These are phyloP conservation scores for Poecilia latipinna DNA, from an alignment of 2,113 vertebrate genomes.

Conservation along the genomic window DNA sequence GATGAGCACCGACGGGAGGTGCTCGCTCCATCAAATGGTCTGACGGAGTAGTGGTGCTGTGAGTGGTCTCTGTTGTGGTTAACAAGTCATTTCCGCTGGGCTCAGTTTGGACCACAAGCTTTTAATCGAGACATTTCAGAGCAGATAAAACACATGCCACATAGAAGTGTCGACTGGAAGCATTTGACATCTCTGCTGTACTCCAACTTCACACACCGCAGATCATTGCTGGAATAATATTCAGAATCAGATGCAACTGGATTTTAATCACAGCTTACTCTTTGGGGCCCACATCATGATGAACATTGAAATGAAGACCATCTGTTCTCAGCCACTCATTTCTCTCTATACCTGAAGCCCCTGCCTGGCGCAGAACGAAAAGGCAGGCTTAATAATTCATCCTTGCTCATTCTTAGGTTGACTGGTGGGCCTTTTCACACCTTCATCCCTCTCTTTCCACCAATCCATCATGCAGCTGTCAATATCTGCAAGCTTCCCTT, in stretches of 20 bases:
- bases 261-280: background rate
- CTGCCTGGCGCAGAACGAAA: background rate
- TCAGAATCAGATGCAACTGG: too few species aligned
- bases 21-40: constrained; percentile 7
- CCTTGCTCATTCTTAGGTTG: background rate
- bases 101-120: background rate
- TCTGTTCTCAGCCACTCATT: background rate
- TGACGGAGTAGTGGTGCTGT: background rate
- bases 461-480: constrained; percentile 1
- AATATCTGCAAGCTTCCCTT: background rate
- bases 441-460: background rate
- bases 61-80: background rate
- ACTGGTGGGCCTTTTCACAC: background rate
- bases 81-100: background rate
- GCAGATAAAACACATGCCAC: background rate
- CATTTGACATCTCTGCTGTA: background rate
- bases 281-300: background rate
- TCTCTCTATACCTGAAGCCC: background rate
- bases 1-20: constrained; percentile 27
- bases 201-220: background rate
- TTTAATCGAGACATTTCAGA: background rate
- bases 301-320: too few species aligned
- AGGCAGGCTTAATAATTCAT: constrained; percentile 12
- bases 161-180: background rate
- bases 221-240: background rate